phyloP scores from a whole-genome alignment of 2,113 vertebrate species.

The Proterorhinus semilunaris region DNA sequence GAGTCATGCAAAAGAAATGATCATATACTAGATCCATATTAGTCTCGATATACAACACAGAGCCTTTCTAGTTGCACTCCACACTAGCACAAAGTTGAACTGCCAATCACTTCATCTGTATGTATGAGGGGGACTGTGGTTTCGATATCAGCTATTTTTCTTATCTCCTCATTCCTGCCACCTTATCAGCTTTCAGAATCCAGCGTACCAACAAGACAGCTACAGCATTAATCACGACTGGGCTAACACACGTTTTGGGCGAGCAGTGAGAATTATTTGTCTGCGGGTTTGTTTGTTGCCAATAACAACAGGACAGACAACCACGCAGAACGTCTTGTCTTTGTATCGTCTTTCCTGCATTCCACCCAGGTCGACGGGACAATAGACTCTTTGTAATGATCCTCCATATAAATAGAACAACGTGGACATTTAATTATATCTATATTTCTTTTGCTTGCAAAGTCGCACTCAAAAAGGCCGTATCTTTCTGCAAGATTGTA shows the following conservation, averaged over 20 bases:
- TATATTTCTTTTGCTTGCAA: constrained; percentile 4
- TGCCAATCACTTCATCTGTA: constrained; percentile 27
- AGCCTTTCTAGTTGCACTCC: not conserved
- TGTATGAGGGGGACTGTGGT: constrained; percentile 5
- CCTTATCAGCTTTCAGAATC: constrained; percentile 38
- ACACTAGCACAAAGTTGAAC: constrained; percentile 27
- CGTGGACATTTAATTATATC: not conserved
- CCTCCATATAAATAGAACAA: not conserved
- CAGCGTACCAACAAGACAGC: constrained; percentile 36
- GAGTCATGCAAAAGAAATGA: not conserved
- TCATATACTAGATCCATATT: constrained; percentile 10
- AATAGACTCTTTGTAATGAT: constrained; percentile 10
- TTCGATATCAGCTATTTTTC: constrained; percentile 12
- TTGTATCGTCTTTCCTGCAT: constrained; percentile 31
- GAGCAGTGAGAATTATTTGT: constrained; percentile 54
- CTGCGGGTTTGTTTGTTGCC: constrained; percentile 44
- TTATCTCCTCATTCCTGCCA: constrained; percentile 30
- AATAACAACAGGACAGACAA: constrained; percentile 23
- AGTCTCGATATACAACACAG: constrained; percentile 29
- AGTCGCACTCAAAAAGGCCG: not conserved
- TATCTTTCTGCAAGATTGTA: not conserved
- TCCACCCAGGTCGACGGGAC: constrained; percentile 14
- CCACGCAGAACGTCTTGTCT: constrained; percentile 6
- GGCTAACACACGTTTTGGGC: constrained; percentile 38
- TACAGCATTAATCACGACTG: constrained; percentile 49